A percentile compares a stretch with the other conserved stretches of the same genome.
phyloP scores from a whole-genome alignment of 1,140 invertebrate species.

The Plectrocnemia conspersa region DNA sequence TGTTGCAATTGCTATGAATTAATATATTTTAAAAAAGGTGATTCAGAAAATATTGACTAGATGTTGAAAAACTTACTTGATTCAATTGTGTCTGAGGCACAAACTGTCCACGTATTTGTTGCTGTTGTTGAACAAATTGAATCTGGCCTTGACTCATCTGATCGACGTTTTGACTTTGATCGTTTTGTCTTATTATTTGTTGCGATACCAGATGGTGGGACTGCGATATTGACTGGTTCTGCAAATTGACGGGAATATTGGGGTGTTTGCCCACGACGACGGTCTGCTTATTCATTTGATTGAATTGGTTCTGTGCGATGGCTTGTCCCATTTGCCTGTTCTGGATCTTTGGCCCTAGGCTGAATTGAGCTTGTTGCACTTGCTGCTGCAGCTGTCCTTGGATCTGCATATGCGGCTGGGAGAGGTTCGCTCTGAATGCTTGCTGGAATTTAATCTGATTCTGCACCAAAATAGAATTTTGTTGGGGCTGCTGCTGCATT shows the following conservation, averaged over 20 bases:
- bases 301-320: conserved; percentile 27
- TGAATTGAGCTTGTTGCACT: conserved; percentile 26
- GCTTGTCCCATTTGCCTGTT: conserved; percentile 24
- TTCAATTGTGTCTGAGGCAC: conserved; percentile 16
- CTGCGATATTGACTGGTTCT: conserved; percentile 18
- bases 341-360: conserved; percentile 47
- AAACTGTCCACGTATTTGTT: conserved; percentile 14
- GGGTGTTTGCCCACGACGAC: conserved; percentile 1
- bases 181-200: neutral
- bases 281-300: conserved; percentile 27
- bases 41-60: no score
- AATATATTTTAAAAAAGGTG: no score
- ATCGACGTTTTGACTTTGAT: conserved; percentile 22
- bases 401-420: conserved; percentile 14
- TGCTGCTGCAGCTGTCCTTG: conserved; percentile 22
- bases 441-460: conserved; percentile 26
- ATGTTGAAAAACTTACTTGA: no score
- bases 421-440: conserved; percentile 18
- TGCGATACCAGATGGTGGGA: conserved; percentile 3
- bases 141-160: conserved; percentile 21
- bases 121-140: conserved; percentile 16
- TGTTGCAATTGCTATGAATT: neutral
- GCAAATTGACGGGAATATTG: neutral
- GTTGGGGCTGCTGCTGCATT: conserved; percentile 18
- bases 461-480: conserved; percentile 18